Base-by-base conservation (phyloP, 37 sponge, comb jelly and placozoan species). In the Bolinopsis microptera region DNA sequence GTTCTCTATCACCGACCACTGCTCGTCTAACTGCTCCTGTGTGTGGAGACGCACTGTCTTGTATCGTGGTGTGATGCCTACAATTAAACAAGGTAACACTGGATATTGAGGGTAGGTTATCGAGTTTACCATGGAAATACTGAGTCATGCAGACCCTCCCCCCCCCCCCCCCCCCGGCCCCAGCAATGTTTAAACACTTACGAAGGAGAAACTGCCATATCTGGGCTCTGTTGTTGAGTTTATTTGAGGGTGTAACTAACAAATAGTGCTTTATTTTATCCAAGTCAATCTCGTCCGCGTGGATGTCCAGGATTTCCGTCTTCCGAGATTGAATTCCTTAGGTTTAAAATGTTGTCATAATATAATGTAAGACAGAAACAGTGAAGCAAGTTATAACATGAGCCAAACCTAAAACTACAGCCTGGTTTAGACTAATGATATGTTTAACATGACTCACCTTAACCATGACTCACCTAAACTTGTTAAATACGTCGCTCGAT, bases 151-250 rank as follows among this genome's bases (percentile, higher is more conserved):
- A 9, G n/a, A n/a, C n/a, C n/a, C n/a, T n/a, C n/a, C n/a, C n/a
- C n/a, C n/a, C n/a, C n/a, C n/a, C n/a, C n/a, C n/a, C n/a, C n/a
- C n/a, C n/a, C n/a, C n/a, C n/a, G n/a, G n/a, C n/a, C n/a, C n/a
- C n/a, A n/a, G n/a, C n/a, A n/a, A n/a, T n/a, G n/a, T n/a, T n/a
- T n/a, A 48, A 48, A 48, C 5, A 13, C 82, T 80, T 80, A 80
- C 82, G 22, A 36, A 80, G 38, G 32, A 80, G 38, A 80, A 80
- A 80, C 32, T 80, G 82, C 82, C 82, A 80, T 35, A 80, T 32
- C 3, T 34, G 82, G 5, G 37, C 82, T 31, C 82, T 80, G 38
- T 80, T 80, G 38, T 80, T 32, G 5, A 30, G 32, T 35, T 80
- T 80, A 30, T 22, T 80, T 3, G 38, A 13, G 23, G 82, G 38